Percentiles rank a stretch among this genome's conserved stretches.
Evolutionary conservation across 2,797 vertebrate species (phyloP).

Genomic region (Scolopax rusticola): DNA sequence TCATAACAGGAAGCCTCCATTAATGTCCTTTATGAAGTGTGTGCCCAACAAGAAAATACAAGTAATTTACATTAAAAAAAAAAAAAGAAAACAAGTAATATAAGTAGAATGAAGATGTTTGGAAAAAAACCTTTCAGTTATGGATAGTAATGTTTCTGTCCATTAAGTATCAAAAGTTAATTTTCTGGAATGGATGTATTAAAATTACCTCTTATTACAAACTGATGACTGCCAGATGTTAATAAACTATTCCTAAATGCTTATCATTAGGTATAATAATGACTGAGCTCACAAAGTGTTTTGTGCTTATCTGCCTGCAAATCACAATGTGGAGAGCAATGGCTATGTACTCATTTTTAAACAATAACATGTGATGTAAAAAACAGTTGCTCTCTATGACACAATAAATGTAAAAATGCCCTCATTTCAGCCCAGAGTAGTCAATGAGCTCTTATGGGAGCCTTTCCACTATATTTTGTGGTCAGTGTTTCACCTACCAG

Average conservation of each 20-base stretch:
- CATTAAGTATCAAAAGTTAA: slow-evolving; percentile 38
- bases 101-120: not conserved
- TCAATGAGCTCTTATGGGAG: not conserved
- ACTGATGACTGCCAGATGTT: slow-evolving; percentile 37
- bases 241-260: slow-evolving; percentile 27
- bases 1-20: not conserved
- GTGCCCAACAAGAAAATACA: not conserved
- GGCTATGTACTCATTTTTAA: not conserved
- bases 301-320: not conserved
- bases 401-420: not conserved
- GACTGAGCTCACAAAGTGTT: not conserved
- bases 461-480: not conserved
- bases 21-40: not conserved
- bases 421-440: not conserved
- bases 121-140: not conserved
- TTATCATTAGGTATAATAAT: slow-evolving; percentile 28
- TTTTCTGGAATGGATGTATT: slow-evolving; percentile 17
- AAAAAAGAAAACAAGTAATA: not conserved
- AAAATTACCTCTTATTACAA: slow-evolving; percentile 34
- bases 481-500: not conserved
- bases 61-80: not conserved
- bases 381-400: not conserved
- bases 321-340: not conserved
- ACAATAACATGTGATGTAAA: not conserved
- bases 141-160: not conserved